Evolutionary conservation across 2,888 invertebrate species (phyloP).

Genomic region (Lycia hirtaria): DNA sequence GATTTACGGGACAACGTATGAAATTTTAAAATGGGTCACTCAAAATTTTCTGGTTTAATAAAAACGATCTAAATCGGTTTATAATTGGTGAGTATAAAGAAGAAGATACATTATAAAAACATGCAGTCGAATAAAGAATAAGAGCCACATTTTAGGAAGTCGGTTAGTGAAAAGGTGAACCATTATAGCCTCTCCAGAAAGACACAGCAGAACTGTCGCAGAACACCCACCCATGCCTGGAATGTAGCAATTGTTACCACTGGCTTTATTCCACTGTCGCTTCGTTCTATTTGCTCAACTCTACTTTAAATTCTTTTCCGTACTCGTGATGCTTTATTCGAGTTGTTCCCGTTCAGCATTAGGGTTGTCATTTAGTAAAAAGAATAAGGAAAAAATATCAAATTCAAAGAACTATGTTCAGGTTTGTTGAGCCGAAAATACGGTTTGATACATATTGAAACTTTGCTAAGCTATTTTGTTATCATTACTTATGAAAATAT

Average conservation of each 20-base stretch:
- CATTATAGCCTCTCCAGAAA: conserved; percentile 47
- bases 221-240: conserved; percentile 61
- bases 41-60: too few species aligned
- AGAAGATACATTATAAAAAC: too few species aligned
- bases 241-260: conserved; percentile 78
- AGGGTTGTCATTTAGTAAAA: conserved; percentile 14
- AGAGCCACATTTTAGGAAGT: background rate
- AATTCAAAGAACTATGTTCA: background rate
- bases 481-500: background rate
- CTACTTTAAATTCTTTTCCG: conserved; percentile 77
- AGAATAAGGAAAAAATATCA: background rate
- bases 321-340: conserved; percentile 68
- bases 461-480: background rate
- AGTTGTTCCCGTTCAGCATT: conserved; percentile 59
- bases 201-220: conserved; percentile 45
- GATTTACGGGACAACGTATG: too few species aligned
- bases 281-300: conserved; percentile 71
- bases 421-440: too few species aligned
- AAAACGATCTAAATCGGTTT: too few species aligned
- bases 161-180: conserved; percentile 12
- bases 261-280: conserved; percentile 70
- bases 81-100: too few species aligned
- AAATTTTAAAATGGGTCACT: too few species aligned
- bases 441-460: too few species aligned
- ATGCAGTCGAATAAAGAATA: too few species aligned